phyloP scores from a whole-genome alignment of 2,888 invertebrate genomes.

The Philonicus albiceps region DNA sequence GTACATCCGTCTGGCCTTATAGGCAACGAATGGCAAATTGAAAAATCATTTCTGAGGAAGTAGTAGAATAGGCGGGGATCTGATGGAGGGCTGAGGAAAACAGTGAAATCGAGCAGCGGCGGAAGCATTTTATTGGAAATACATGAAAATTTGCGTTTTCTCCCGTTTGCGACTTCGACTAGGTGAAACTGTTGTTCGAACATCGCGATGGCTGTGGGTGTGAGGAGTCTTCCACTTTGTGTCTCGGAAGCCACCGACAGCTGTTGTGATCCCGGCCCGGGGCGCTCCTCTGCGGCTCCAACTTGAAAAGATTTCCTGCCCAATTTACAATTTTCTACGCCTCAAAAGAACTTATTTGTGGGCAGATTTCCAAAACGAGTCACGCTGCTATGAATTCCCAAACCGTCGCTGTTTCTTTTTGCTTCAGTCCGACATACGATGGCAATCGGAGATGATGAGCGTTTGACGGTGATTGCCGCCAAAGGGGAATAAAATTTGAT shows the following conservation, averaged over 20 bases:
- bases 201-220: neutral
- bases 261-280: neutral
- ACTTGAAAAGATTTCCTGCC: constrained; percentile 29
- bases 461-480: constrained; percentile 32
- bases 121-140: constrained; percentile 34
- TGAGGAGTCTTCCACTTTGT: neutral
- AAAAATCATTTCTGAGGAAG: constrained; percentile 30
- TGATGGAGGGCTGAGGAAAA: neutral
- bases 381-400: neutral
- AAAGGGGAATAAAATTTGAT: constrained; percentile 24
- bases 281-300: neutral
- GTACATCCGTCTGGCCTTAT: neutral
- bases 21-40: constrained; percentile 39
- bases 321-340: constrained; percentile 37
- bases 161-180: neutral
- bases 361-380: constrained; percentile 39
- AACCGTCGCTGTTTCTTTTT: neutral
- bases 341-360: constrained; percentile 30
- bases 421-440: neutral
- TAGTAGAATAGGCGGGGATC: neutral
- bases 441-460: constrained; percentile 28
- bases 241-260: neutral
- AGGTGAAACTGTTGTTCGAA: neutral
- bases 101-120: neutral
- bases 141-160: constrained; percentile 36